These are phyloP conservation scores for Forpus xanthops DNA, from an alignment of 2,797 vertebrate species.

Conservation along the genomic window DNA sequence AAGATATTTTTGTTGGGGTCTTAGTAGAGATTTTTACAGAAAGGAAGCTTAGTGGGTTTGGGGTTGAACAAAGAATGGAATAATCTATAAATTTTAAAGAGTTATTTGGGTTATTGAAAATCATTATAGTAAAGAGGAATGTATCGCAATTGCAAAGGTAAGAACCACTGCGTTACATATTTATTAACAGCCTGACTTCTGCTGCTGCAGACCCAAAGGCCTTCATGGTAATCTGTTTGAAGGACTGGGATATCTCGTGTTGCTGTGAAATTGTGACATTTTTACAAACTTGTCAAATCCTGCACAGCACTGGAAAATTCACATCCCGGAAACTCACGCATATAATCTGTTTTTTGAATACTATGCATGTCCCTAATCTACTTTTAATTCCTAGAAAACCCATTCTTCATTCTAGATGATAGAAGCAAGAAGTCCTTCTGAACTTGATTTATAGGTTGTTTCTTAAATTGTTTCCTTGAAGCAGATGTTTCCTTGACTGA, in stretches of 20 bases:
- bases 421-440: background rate
- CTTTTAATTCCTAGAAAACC: conserved; percentile 7
- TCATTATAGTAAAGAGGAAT: background rate
- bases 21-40: background rate
- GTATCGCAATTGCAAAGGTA: background rate
- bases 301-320: background rate
- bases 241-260: background rate
- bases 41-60: background rate
- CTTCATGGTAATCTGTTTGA: background rate
- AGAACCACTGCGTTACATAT: background rate
- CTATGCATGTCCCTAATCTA: background rate
- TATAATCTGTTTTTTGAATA: background rate
- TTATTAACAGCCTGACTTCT: background rate
- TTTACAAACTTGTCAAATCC: conserved; percentile 5
- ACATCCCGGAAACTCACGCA: background rate
- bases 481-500: background rate
- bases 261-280: background rate
- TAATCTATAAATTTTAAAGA: background rate
- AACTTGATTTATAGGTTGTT: background rate
- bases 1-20: background rate
- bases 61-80: background rate
- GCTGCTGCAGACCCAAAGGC: background rate
- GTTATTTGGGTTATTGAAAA: background rate
- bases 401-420: background rate
- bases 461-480: background rate